Conservation (phyloP, 2,113 vertebrate species). For the Antennarius striatus region DNA sequence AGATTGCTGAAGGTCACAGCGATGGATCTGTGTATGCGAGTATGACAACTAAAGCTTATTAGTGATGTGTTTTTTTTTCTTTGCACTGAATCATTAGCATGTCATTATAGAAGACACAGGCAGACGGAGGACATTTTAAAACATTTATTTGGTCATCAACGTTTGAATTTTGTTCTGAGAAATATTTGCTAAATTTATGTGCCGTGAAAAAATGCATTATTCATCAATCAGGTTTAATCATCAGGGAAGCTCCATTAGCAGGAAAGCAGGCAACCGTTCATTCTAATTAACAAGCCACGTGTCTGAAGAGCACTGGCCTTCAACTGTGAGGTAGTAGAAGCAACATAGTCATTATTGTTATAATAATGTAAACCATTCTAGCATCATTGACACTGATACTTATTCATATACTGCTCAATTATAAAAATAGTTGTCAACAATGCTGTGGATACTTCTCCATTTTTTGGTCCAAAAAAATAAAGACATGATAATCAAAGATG, state of each 20-base stretch:
- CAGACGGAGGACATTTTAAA: constrained; percentile 46
- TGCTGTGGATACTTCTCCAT: too few species aligned
- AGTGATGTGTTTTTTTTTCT: constrained; percentile 56
- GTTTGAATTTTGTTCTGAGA: constrained; percentile 48
- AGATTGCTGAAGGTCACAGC: constrained; percentile 39
- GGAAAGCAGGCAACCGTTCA: constrained; percentile 48
- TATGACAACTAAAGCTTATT: constrained; percentile 67
- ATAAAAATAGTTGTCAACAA: too few species aligned
- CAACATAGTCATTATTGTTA: not conserved
- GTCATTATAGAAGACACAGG: constrained; percentile 49
- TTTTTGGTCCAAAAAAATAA: too few species aligned
- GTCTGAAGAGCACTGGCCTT: constrained; percentile 39
- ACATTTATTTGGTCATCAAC: constrained; percentile 37
- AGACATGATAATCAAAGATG: too few species aligned
- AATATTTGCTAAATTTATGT: constrained; percentile 60
- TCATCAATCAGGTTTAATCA: constrained; percentile 46
- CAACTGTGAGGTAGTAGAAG: constrained; percentile 14
- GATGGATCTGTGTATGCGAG: constrained; percentile 31
- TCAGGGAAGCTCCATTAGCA: constrained; percentile 37
- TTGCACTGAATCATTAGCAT: constrained; percentile 55
- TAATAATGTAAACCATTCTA: not conserved
- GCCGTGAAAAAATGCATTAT: constrained; percentile 64
- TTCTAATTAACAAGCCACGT: constrained; percentile 56
- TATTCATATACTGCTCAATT: too few species aligned
- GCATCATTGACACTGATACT: too few species aligned